phyloP scores from a whole-genome alignment of 2,888 invertebrate species.

The Brachypterus glaber region DNA sequence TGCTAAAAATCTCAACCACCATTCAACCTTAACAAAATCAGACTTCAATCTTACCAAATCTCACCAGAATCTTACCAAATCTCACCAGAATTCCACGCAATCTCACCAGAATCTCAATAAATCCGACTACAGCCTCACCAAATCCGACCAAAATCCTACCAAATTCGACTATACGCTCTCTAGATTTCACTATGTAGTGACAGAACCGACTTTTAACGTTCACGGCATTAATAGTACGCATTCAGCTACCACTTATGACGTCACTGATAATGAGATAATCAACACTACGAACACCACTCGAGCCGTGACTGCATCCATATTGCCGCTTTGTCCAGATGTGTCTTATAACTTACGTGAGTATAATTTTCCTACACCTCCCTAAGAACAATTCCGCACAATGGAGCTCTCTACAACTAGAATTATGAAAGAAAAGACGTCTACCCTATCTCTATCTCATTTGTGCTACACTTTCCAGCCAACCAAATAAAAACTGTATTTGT shows the following conservation, averaged over 20 bases:
- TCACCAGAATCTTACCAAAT: no score
- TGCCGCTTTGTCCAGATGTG: conserved; percentile 49
- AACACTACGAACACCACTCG: conserved; percentile 14
- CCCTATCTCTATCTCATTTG: no score
- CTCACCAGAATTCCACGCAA: conserved; percentile 3
- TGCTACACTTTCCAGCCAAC: no score
- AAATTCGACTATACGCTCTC: no score
- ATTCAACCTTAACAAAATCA: no score
- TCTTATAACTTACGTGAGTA: conserved; percentile 56
- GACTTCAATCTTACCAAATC: no score
- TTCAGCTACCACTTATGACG: conserved; percentile 1
- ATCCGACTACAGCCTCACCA: neutral
- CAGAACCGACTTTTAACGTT: no score
- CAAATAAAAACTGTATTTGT: no score
- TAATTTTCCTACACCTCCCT: no score
- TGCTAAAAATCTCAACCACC: neutral
- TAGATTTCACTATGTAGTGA: neutral
- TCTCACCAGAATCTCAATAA: conserved; percentile 1
- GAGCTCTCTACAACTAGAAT: no score
- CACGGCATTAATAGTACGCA: no score
- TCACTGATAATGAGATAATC: neutral
- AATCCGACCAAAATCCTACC: neutral
- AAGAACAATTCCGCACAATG: neutral
- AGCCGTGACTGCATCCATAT: conserved; percentile 21
- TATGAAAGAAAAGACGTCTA: no score